Evolutionary conservation across 2,113 vertebrate genomes (phyloP).

Genomic region (Cephalophus harveyi): DNA sequence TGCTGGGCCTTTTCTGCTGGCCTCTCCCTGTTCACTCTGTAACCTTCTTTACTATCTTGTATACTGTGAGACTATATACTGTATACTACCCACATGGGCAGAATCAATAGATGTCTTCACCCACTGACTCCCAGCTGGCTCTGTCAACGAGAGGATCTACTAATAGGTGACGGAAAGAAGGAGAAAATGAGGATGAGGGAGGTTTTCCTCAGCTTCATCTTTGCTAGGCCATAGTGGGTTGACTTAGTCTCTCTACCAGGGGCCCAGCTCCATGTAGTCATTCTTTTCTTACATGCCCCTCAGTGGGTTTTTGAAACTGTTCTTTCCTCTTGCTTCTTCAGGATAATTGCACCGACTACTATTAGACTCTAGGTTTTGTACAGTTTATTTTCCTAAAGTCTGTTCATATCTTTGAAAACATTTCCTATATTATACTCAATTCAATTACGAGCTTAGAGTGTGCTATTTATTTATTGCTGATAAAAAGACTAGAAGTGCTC

Average conservation of each 20-base stretch:
- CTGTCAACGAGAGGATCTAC: neutral
- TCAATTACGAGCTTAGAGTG: neutral
- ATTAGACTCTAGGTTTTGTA: neutral
- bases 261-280: neutral
- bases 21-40: neutral
- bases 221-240: neutral
- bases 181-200: neutral
- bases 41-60: neutral
- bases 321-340: neutral
- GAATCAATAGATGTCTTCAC: neutral
- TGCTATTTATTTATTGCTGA: neutral
- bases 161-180: neutral
- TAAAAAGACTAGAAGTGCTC: neutral
- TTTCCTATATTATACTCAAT: neutral
- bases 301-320: neutral
- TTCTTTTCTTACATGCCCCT: neutral
- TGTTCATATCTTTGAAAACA: neutral
- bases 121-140: neutral
- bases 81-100: neutral
- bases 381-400: neutral
- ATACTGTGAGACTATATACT: neutral
- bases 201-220: neutral
- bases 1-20: neutral
- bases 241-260: neutral
- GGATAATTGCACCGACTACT: neutral